Base-by-base conservation (phyloP, 2,888 invertebrate genomes). In the Glaucopsyche alexis region DNA sequence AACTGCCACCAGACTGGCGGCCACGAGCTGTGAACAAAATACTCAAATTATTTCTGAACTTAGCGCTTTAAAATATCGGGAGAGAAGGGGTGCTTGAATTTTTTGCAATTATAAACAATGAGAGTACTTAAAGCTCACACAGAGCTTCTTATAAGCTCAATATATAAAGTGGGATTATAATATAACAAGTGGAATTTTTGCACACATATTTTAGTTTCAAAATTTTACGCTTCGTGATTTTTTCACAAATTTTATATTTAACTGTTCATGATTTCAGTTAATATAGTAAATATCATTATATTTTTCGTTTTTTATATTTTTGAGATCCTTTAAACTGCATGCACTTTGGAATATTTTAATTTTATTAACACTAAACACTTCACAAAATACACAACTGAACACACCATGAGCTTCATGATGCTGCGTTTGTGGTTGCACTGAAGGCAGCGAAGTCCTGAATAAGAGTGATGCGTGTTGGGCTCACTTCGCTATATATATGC, bases 1-100 rank as follows among this genome's bases (percentile, higher is more conserved):
- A 82, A 94, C 90, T 89, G 94, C 94, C 93, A 95, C 93, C 91
- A 94, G 94, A 91, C 94, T 90, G 91, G 93, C 90, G 88, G 93
- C 93, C 91, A 93, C 93, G 89, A 93, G 91, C 93, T 93, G 89
- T 71, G 79, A 87, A 79, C 81, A 82, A 81, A 82, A 76, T 75
- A 75, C 77, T 76, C 60, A 71, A 74, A 75, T 75, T 60, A 60
- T 60, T 60, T 29, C 29, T 60, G 14, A 60, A 7, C 3, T 29
- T 60, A 29, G 5, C 29, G 16, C 11, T 55, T 4, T 55, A 55
- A 55, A 19, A 74, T 75, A 71, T 75, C 19, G 64, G 38, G 8
- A 71, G 67, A 49, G 47, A 7, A 7, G 42, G 42, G 42, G 8
- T 42, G 42, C 1, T 29, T 2, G 4, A 29, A 29, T 29, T 29